Evolutionary conservation across 2,888 invertebrate genomes (phyloP), one percentile per base, ranked within the genome.

Genomic region (Scelioninae gen. 2): DNA sequence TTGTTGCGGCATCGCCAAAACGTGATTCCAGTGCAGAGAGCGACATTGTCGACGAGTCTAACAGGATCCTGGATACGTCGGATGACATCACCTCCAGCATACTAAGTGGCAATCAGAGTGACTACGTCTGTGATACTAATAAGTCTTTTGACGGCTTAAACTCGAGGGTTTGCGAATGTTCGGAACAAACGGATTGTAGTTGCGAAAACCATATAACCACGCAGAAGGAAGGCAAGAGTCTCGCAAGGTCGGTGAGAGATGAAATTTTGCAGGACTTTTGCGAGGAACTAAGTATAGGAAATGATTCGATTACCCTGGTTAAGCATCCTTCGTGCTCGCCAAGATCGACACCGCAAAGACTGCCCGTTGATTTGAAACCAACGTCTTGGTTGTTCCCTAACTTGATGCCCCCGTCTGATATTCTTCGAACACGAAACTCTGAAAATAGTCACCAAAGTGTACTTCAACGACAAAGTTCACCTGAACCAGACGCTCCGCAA

Each of bases 261-360:
- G 86, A 86, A 71, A 86, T 86, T 53, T 70, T 85, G 37, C 86
- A 86, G 68, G 86, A 86, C 69, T 86, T 86, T 68, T 86, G 85
- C 74, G 86, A 86, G 45, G 86, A 86, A 70, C 70, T 86, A 15
- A 86, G 81, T 65, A 85, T 85, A 33, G 85, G 85, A 18, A 85
- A 80, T 70, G 86, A 86, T 73, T 74, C 82, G 18, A 85, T 86
- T 46, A 85, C 86, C 2, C 60, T 86, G 43, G 86, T 86, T 4
- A 86, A 86, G 69, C 86, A 86, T 77, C 82, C 85, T 1, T 83
- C 85, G 1, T 86, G 85, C 52, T 86, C 85, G 4, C 85, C 86
- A 2, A 81, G 84, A 5, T 85, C 85, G 2, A 84, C 83, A 0
- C 86, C 86, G 0, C 86, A 86, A 65, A 80, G 86, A 75, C 77